Evolutionary conservation across 2,888 invertebrate genomes (phyloP), one percentile per base, ranked within the genome.

Genomic region (Nebria salina): DNA sequence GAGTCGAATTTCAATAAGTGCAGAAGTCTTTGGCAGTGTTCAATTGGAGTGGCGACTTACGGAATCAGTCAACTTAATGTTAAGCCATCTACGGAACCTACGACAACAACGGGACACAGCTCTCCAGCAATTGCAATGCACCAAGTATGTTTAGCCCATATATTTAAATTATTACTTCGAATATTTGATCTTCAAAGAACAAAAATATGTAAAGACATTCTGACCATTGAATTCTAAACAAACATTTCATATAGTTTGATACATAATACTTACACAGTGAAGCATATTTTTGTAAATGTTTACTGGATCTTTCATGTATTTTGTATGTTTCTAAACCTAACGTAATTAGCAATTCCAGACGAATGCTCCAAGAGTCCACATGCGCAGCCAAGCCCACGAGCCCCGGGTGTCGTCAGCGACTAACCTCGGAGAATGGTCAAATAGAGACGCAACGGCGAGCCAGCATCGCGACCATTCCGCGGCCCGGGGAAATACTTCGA

Each of bases 31-130:
- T 85, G 92, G 92, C 34, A 91, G 92, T 13, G 91, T 92, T 6
- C 91, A 92, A 83, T 90, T 92, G 86, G 92, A 92, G 85, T 89
- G 90, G 82, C 86, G 92, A 65, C 88, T 92, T 79, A 90, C 91
- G 41, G 89, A 90, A 83, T 91, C 92, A 1, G 90, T 92, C 43
- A 91, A 91, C 82, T 88, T 92, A 70, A 91, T 92, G 90, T 87
- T 92, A 25, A 88, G 88, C 81, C 91, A 92, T 85, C 91, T 92
- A n/a, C 91, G 92, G 84, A 90, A 90, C 83, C 87, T 92, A 75
- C 91, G 91, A 84, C 89, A 90, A 82, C 89, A 90, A 82, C 88
- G 91, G 83, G 91, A 92, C 84, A 90, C 90, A 74, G 90, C 91
- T 77, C 90, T 90, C 83, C 87, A 89, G 75, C 92, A 92, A 84